These are phyloP conservation scores for Folsomia candida DNA, from an alignment of 2,888 invertebrate genomes.

Conservation along the genomic window DNA sequence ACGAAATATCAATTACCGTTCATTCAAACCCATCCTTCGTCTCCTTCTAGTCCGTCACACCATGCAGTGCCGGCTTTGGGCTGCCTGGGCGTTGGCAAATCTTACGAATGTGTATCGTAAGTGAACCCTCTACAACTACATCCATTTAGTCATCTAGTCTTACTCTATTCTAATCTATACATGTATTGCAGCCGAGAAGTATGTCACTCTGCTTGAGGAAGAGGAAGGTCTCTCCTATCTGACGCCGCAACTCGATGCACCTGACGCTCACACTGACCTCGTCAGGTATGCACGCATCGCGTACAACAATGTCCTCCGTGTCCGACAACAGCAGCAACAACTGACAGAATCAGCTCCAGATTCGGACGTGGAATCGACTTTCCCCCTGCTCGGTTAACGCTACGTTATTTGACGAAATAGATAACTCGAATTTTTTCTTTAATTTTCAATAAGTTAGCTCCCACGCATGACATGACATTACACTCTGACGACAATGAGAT, in stretches of 20 bases:
- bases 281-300: not conserved
- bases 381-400: too few species aligned
- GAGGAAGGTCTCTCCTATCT: constrained; percentile 70
- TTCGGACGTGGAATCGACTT: too few species aligned
- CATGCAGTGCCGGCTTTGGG: constrained; percentile 92
- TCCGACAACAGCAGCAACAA: too few species aligned
- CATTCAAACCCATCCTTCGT: constrained; percentile 88
- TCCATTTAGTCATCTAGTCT: not conserved
- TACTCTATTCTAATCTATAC: not conserved
- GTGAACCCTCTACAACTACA: constrained; percentile 56
- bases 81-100: constrained; percentile 95
- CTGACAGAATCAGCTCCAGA: too few species aligned
- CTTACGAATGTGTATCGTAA: constrained; percentile 88
- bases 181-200: constrained; percentile 73
- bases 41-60: constrained; percentile 79
- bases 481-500: too few species aligned
- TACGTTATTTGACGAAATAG: too few species aligned
- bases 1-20: constrained; percentile 91
- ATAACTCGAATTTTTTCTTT: too few species aligned
- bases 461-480: too few species aligned
- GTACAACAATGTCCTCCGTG: not conserved
- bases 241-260: not conserved
- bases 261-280: not conserved
- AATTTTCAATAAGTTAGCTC: too few species aligned
- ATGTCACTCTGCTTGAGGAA: constrained; percentile 79